Conservation (phyloP, 2,113 vertebrate genomes). For the Pan troglodytes region DNA sequence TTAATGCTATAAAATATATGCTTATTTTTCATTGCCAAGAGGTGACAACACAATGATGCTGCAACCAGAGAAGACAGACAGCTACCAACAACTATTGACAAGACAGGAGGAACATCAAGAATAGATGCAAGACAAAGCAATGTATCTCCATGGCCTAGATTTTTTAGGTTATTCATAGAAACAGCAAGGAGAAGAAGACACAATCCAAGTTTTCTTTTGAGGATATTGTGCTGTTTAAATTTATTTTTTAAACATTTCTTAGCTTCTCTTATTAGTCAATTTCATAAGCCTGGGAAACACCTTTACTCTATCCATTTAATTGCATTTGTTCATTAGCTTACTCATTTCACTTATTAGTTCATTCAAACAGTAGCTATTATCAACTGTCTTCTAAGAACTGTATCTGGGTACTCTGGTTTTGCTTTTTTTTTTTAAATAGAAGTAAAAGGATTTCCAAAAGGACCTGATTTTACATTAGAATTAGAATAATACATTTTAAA, state of each 20-base stretch:
- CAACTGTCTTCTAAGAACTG: neutral
- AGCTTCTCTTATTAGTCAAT: neutral
- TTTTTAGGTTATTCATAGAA: neutral
- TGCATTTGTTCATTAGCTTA: neutral
- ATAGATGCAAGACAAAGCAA: neutral
- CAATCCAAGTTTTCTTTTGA: neutral
- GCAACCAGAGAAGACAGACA: neutral
- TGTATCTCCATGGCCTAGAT: neutral
- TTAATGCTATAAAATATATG: neutral
- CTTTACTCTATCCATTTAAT: neutral
- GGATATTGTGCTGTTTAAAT: neutral
- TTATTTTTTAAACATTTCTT: neutral
- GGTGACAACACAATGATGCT: neutral
- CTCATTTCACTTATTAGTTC: neutral
- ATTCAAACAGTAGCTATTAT: neutral
- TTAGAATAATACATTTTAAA: neutral
- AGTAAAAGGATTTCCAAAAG: slow-evolving; percentile 5
- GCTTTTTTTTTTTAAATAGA: neutral
- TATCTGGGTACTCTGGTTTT: neutral
- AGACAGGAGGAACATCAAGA: neutral
- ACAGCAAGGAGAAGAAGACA: neutral
- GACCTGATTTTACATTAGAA: neutral
- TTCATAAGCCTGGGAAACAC: neutral
- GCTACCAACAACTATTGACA: neutral
- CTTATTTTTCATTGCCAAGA: neutral